Evolutionary conservation across 2,888 invertebrate genomes (phyloP).

Genomic region (Diarsia brunnea): DNA sequence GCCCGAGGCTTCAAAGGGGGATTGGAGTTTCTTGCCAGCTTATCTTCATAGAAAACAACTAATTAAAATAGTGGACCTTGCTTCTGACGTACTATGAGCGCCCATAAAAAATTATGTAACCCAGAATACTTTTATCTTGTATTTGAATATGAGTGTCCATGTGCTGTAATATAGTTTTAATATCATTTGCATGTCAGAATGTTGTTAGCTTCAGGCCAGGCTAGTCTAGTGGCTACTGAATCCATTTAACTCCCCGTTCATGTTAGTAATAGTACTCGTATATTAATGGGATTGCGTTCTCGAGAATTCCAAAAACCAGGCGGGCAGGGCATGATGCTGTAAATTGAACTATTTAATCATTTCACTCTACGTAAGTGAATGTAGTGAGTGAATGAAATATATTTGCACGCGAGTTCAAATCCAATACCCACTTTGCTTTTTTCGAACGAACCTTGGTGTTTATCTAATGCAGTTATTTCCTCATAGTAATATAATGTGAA

Average conservation of each 20-base stretch:
- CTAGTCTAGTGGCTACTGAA: background rate
- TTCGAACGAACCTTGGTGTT: background rate
- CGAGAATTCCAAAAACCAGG: background rate
- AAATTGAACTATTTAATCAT: slow-evolving; percentile 27
- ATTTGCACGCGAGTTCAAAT: slow-evolving; percentile 10
- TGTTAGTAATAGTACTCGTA: slow-evolving; percentile 18
- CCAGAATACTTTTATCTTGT: too few species aligned
- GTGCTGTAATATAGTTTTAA: background rate
- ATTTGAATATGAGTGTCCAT: background rate
- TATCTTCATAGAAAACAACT: too few species aligned
- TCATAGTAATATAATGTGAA: background rate
- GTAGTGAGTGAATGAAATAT: background rate
- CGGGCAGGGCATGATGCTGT: slow-evolving; percentile 8
- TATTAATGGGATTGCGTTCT: slow-evolving; percentile 7
- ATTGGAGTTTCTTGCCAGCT: too few species aligned
- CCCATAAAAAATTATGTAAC: background rate
- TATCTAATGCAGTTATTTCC: background rate
- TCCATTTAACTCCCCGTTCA: background rate
- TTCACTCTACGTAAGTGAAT: background rate
- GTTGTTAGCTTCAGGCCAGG: background rate
- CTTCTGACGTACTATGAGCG: too few species aligned
- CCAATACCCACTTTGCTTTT: background rate
- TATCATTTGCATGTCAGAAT: background rate
- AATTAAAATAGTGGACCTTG: too few species aligned
- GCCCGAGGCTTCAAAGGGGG: too few species aligned